Conservation (phyloP, 2,888 invertebrate genomes). For the Drosophila multiciliata region DNA sequence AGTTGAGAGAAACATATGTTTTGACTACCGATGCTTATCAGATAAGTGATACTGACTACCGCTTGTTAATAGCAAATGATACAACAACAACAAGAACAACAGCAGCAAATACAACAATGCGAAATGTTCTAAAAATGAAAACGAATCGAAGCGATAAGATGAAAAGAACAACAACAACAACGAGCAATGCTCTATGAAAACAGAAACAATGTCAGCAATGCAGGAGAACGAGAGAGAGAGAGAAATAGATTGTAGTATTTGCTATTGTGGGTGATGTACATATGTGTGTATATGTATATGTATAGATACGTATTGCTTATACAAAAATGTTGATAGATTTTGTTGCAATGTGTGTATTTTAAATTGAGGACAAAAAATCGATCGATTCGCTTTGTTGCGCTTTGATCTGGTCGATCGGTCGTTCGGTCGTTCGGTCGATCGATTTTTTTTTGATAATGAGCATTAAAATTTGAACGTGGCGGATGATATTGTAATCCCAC, state of each 20-base stretch:
- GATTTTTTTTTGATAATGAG: conserved; percentile 47
- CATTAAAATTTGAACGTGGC: conserved; percentile 30
- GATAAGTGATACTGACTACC: conserved; percentile 57
- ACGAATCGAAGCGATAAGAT: conserved; percentile 63
- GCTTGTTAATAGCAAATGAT: conserved; percentile 20
- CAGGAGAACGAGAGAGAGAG: conserved; percentile 6
- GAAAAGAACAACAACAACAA: conserved; percentile 32
- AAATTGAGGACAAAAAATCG: conserved; percentile 18
- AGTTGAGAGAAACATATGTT: conserved; percentile 66
- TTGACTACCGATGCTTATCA: conserved; percentile 67
- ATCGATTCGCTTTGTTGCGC: conserved; percentile 16
- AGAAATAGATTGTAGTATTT: conserved; percentile 14
- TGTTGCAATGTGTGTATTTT: not conserved
- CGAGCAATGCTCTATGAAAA: not conserved
- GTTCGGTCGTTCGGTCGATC: conserved; percentile 19
- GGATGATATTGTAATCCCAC: conserved; percentile 37
- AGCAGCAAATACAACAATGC: conserved; percentile 33
- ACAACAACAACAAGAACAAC: conserved; percentile 7
- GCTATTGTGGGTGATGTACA: conserved; percentile 34
- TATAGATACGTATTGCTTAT: not conserved
- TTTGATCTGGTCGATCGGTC: conserved; percentile 4
- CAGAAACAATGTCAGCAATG: conserved; percentile 7
- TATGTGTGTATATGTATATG: not conserved
- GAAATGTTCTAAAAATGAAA: conserved; percentile 68
- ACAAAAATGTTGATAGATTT: conserved; percentile 5